Evolutionary conservation across 2,888 invertebrate genomes (phyloP).

Genomic region (Synanthedon andrenaeformis): DNA sequence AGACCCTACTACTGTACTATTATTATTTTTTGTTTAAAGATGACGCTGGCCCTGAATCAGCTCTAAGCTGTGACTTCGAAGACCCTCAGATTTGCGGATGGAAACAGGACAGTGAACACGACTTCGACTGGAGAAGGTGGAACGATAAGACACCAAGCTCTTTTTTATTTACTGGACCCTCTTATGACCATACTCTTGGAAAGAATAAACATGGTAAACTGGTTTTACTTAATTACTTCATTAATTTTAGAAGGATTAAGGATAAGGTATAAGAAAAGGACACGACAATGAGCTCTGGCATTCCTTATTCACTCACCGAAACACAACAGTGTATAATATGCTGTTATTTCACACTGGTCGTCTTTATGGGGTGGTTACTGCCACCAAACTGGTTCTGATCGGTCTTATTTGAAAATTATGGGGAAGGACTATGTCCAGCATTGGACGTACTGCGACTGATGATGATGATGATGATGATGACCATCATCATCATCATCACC

Average conservation of each 20-base stretch:
- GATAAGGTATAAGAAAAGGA: not conserved
- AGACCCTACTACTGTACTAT: too few relatives aligned
- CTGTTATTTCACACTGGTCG: not conserved
- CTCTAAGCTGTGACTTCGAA: conserved; percentile 76
- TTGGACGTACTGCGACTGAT: too few relatives aligned
- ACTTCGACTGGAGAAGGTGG: conserved; percentile 80
- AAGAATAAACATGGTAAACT: conserved; percentile 48
- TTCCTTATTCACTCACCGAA: not conserved
- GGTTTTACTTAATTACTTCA: not conserved
- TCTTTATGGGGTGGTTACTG: not conserved
- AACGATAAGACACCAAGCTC: conserved; percentile 74
- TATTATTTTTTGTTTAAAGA: too few relatives aligned
- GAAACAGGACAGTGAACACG: conserved; percentile 76
- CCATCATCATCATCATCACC: too few relatives aligned
- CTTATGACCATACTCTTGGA: conserved; percentile 80
- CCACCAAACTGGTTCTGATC: too few relatives aligned
- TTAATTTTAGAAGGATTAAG: too few relatives aligned
- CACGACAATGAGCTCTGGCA: too few relatives aligned
- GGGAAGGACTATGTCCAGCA: too few relatives aligned
- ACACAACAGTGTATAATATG: too few relatives aligned
- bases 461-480: too few relatives aligned
- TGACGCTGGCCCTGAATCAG: too few relatives aligned
- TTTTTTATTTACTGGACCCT: conserved; percentile 78
- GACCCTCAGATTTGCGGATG: conserved; percentile 79
- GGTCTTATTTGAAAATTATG: too few relatives aligned